Percentiles rank a stretch among this genome's conserved stretches.
Conservation (phyloP, 2,888 invertebrate species). For the Troides oblongomaculatus region DNA sequence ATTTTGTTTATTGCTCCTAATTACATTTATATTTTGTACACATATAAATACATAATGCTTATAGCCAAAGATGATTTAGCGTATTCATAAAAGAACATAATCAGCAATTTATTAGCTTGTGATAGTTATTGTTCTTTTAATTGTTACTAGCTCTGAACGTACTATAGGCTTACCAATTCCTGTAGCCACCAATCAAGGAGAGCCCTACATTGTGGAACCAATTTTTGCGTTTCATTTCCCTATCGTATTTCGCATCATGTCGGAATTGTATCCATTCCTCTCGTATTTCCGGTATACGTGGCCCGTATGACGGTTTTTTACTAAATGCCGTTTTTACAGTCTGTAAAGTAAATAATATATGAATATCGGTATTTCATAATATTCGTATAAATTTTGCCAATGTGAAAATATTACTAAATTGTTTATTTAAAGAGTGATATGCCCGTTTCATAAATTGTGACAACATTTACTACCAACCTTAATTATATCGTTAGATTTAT, state of each 20-base stretch:
- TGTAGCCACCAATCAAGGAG: slow-evolving; percentile 61
- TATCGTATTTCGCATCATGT: slow-evolving; percentile 61
- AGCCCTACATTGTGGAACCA: slow-evolving; percentile 62
- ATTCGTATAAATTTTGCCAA: no score
- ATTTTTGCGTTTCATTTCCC: slow-evolving; percentile 53
- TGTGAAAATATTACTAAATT: no score
- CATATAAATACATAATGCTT: no score
- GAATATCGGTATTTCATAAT: neutral
- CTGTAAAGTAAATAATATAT: slow-evolving; percentile 47
- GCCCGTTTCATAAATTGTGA: no score
- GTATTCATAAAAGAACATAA: no score
- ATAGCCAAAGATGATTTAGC: no score
- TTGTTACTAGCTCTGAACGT: no score
- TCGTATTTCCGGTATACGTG: slow-evolving; percentile 71
- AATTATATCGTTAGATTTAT: slow-evolving; percentile 49
- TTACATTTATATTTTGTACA: no score
- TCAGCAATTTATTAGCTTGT: no score
- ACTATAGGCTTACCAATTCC: slow-evolving; percentile 33
- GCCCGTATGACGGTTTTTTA: slow-evolving; percentile 69
- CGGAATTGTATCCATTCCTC: slow-evolving; percentile 82
- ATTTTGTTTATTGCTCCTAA: no score
- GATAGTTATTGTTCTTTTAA: no score
- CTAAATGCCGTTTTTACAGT: slow-evolving; percentile 66
- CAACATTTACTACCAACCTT: slow-evolving; percentile 44
- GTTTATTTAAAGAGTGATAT: no score